Conservation (phyloP, 35 echinoderm and acorn worm genomes). For the Hemicentrotus pulcherrimus region DNA sequence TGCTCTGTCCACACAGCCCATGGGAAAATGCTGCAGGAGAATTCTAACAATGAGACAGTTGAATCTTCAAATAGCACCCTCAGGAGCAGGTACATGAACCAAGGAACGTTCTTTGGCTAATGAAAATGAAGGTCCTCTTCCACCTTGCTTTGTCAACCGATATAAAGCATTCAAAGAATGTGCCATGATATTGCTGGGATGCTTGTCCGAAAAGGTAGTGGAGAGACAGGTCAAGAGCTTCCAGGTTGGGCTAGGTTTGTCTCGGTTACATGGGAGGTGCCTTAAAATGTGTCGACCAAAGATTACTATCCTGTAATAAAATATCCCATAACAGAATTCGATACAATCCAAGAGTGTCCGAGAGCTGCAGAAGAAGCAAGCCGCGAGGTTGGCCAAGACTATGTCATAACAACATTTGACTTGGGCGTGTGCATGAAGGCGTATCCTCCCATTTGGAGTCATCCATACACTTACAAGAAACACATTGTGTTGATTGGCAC, state of each 20-base stretch:
- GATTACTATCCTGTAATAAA: slow-evolving; percentile 85
- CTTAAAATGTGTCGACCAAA: slow-evolving; percentile 48
- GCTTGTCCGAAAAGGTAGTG: not conserved
- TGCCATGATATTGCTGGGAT: not conserved
- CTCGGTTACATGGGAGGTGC: slow-evolving; percentile 60
- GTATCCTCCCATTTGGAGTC: slow-evolving; percentile 62
- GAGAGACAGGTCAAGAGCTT: slow-evolving; percentile 42
- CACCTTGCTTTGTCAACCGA: slow-evolving; percentile 26
- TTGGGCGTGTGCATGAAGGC: slow-evolving; percentile 82
- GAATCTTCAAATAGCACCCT: not conserved
- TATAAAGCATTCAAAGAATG: not conserved
- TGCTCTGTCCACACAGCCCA: slow-evolving; percentile 62
- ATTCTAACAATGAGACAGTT: not conserved
- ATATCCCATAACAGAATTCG: slow-evolving; percentile 67
- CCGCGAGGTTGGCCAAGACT: slow-evolving; percentile 76
- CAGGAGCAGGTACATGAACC: not conserved
- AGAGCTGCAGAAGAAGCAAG: slow-evolving; percentile 55
- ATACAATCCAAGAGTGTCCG: slow-evolving; percentile 57
- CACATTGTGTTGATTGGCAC: slow-evolving; percentile 67
- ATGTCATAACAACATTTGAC: slow-evolving; percentile 78
- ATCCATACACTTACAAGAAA: slow-evolving; percentile 48
- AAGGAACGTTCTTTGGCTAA: not conserved
- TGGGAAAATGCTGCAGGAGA: slow-evolving; percentile 79
- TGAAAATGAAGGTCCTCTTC: slow-evolving; percentile 1
- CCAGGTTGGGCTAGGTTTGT: slow-evolving; percentile 70